Evolutionary conservation across 2,797 vertebrate species (phyloP), one percentile per base, ranked within the genome.

Genomic region (Syngnathus acus): DNA sequence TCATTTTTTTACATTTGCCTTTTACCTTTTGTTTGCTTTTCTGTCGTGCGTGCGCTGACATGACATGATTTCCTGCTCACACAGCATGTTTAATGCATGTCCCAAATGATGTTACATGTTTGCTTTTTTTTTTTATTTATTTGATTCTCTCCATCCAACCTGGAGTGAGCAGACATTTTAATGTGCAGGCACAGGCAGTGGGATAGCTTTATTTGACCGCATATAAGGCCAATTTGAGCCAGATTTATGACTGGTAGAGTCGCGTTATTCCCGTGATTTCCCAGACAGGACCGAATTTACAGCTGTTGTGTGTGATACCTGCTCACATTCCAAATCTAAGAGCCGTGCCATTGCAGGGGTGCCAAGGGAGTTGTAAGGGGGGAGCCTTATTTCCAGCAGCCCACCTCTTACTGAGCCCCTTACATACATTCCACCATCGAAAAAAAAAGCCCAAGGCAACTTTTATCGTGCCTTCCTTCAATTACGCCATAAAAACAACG

Each of bases 51-150:
- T n/a, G n/a, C 50, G 59, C 26, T 58, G 72, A 68, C 70, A 67
- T 32, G 76, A 82, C 71, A 69, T 81, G 81, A 84, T 86, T 82
- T 79, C 75, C 76, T 75, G 79, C 79, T 79, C 77, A 50, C 71
- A 72, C 69, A 67, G 57, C 85, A 86, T 87, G 80, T 81, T 81
- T 87, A 86, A 91, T 88, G 78, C 84, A 87, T 88, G 77, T 71
- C 76, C 73, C 75, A 86, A 89, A 86, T 88, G 80, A 85, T 75
- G 75, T 78, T 81, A 75, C 75, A 79, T 79, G 82, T 82, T 78
- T 76, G 72, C 69, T 82, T 60, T 66, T n/a, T 48, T 38, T 32
- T 23, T 16, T 26, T 66, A 16, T 21, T 26, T 57, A 2, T 38
- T 14, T 19, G 17, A 19, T n/a, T 39, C 39, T 66, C 23, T 58